A percentile compares a stretch with the other conserved stretches of the same genome.
phyloP scores from a whole-genome alignment of 2,888 invertebrate species.

The Cactoblastis cactorum region DNA sequence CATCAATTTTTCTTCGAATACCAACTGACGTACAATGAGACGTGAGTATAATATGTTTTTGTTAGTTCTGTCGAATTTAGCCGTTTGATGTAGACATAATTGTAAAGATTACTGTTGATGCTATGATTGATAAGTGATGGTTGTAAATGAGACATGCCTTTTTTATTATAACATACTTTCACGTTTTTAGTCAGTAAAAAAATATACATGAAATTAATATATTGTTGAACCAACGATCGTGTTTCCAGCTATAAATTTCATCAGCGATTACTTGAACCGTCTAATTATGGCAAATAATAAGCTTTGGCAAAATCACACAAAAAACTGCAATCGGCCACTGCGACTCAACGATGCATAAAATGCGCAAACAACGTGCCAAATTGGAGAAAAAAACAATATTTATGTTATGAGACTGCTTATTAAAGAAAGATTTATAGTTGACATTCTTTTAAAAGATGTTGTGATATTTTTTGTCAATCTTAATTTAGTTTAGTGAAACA shows the following conservation, averaged over 20 bases:
- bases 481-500: constrained; percentile 16
- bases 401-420: constrained; percentile 63
- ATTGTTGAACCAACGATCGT: too few relatives aligned
- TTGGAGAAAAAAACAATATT: constrained; percentile 55
- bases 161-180: not conserved
- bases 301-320: not conserved
- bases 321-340: constrained; percentile 49
- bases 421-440: constrained; percentile 61
- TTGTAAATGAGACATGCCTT: not conserved
- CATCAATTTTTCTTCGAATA: too few relatives aligned
- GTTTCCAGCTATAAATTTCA: not conserved
- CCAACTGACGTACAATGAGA: not conserved
- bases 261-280: not conserved
- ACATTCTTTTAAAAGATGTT: constrained; percentile 42
- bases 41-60: constrained; percentile 11
- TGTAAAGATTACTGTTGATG: constrained; percentile 7
- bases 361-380: constrained; percentile 52
- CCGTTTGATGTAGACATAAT: constrained; percentile 13
- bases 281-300: not conserved
- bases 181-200: not conserved
- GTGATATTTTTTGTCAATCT: constrained; percentile 23
- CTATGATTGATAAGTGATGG: constrained; percentile 11
- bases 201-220: not conserved
- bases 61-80: constrained; percentile 12
- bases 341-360: constrained; percentile 41